Conservation (phyloP, 2,888 invertebrate genomes). For the Drosophila prolongata region DNA sequence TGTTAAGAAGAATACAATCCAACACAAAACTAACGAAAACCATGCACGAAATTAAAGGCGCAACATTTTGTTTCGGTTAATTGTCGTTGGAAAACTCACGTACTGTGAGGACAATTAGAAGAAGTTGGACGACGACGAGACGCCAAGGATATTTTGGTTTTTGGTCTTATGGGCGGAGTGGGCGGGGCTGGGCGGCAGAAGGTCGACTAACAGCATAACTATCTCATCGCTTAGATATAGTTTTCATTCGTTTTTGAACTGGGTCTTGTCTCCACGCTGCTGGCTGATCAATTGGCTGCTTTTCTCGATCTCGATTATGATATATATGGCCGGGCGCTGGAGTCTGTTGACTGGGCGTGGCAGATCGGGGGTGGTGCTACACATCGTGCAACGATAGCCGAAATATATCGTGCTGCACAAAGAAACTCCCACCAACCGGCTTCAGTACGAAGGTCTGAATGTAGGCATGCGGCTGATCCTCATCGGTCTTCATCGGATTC, state of each 20-base stretch:
- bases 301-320: conserved; percentile 4
- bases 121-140: conserved; percentile 6
- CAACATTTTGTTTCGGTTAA: conserved; percentile 19
- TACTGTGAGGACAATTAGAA: conserved; percentile 33
- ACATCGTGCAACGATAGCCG: conserved; percentile 95
- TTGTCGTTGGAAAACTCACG: conserved; percentile 22
- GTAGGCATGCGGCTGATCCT: conserved; percentile 97
- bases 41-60: conserved; percentile 32
- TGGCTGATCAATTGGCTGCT: conserved; percentile 19
- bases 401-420: conserved; percentile 97
- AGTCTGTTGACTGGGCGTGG: conserved; percentile 33
- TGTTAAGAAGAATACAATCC: conserved; percentile 18
- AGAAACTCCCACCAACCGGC: conserved; percentile 94
- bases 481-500: conserved; percentile 90
- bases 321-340: conserved; percentile 51
- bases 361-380: conserved; percentile 82
- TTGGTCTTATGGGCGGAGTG: conserved; percentile 2
- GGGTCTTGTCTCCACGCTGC: conserved; percentile 7
- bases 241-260: not conserved
- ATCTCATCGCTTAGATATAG: conserved; percentile 9
- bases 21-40: conserved; percentile 34
- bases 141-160: not conserved
- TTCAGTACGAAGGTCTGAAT: conserved; percentile 97
- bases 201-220: conserved; percentile 1
- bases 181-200: conserved; percentile 13